Base-by-base conservation (phyloP, 2,797 vertebrate species). In the Takifugu rubripes region DNA sequence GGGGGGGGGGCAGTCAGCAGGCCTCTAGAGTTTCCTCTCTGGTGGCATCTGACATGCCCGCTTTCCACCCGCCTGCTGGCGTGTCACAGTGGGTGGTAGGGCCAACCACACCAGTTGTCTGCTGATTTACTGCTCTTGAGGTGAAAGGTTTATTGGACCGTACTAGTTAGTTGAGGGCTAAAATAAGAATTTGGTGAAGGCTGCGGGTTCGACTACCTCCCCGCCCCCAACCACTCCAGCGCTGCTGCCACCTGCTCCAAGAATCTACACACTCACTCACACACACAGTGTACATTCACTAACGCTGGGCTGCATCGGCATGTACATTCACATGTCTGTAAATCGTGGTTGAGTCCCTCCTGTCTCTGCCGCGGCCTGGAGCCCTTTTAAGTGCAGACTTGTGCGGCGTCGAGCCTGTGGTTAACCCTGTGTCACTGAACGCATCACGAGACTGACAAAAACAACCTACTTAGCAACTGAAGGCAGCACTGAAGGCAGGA, bases 81-180 rank as follows among this genome's bases (percentile, higher is more conserved):
- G 68, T 51, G 73, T 76, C 89, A 75, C 85, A 79, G 89, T 92
- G 91, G 91, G 90, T 92, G 91, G 91, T 88, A 81, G 66, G 68
- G 64, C 75, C 81, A 62, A 74, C 75, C 77, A 59, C 83, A 81
- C 74, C 90, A 90, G 90, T 91, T 92, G 89, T 88, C 84, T 77
- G 66, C 68, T 64, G 79, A 92, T 92, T 91, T 90, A 92, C 75
- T 55, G 70, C 81, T 61, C 45, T 33, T 5, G 25, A 62, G 88
- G 85, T 88, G 84, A 88, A 89, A 88, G 88, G 84, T 91, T 89
- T 90, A 88, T 87, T 89, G 77, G 82, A 81, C 58, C 50, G 69
- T 67, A 85, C 87, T 85, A 87, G 89, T 90, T 90, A 89, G 88
- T 73, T 59, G 69, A 62, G 60, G 62, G 73, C 86, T 88, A 91